Conservation (phyloP, 2,113 vertebrate species). For the Ciconia boyciana region DNA sequence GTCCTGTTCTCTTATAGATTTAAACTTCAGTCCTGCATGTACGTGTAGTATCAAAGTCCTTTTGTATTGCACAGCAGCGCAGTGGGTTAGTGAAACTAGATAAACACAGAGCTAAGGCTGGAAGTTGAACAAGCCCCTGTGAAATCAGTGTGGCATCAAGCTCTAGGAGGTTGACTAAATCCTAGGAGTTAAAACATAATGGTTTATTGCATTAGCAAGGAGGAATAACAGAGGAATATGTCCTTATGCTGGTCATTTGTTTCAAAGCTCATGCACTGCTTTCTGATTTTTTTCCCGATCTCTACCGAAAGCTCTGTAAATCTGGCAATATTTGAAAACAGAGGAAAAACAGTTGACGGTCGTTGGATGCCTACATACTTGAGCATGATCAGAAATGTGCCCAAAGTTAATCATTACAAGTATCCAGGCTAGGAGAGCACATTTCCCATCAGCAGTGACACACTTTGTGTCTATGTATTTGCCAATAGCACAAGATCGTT, state of each 20-base stretch:
- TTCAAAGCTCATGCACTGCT: neutral
- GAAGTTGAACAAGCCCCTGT: neutral
- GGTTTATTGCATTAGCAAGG: neutral
- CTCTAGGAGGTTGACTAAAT: neutral
- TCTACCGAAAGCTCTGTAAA: neutral
- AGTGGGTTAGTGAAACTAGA: neutral
- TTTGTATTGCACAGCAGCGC: neutral
- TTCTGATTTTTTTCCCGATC: neutral
- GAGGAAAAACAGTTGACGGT: neutral
- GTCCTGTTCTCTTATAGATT: neutral
- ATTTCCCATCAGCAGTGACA: neutral
- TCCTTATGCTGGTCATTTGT: neutral
- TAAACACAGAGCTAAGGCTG: neutral
- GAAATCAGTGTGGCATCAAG: neutral
- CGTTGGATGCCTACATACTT: neutral
- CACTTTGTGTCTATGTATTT: neutral
- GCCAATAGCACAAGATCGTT: neutral
- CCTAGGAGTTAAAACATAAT: neutral
- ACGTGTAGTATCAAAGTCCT: conserved; percentile 18
- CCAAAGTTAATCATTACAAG: neutral
- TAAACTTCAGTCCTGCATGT: neutral
- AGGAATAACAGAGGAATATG: neutral
- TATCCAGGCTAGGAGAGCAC: neutral
- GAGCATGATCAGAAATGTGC: neutral
- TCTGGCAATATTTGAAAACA: neutral